Percentiles rank a stretch among this genome's conserved stretches.
phyloP scores from a whole-genome alignment of 2,888 invertebrate genomes.

The Andrena haemorrhoa region DNA sequence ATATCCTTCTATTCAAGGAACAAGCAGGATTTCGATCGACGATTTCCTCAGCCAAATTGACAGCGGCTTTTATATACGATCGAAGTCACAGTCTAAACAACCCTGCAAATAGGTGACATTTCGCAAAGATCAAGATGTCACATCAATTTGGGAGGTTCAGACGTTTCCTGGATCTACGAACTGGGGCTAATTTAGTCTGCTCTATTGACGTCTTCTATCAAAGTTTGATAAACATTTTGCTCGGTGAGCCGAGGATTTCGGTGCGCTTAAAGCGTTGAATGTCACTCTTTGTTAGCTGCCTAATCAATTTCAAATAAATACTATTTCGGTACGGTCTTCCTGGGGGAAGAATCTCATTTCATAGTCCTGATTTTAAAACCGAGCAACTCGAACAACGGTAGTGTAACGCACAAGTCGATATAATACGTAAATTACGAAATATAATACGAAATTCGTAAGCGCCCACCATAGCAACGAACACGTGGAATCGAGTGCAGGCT shows the following conservation, averaged over 20 bases:
- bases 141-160: conserved; percentile 45
- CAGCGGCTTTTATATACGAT: not conserved
- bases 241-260: conserved; percentile 17
- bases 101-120: conserved; percentile 61
- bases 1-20: conserved; percentile 15
- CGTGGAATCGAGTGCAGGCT: not conserved
- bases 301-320: conserved; percentile 2
- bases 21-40: not conserved
- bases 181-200: conserved; percentile 41
- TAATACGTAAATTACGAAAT: no score
- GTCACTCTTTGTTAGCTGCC: conserved; percentile 4
- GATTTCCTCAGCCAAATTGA: conserved; percentile 32
- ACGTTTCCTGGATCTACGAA: conserved; percentile 31
- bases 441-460: not conserved
- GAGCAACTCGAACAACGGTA: no score
- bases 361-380: no score
- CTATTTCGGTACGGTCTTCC: not conserved
- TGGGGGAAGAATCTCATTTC: no score
- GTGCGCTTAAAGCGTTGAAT: not conserved
- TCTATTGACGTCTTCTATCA: conserved; percentile 34
- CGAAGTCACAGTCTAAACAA: conserved; percentile 39
- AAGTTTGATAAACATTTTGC: conserved; percentile 56
- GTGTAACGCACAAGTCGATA: not conserved
- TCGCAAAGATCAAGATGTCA: conserved; percentile 51
- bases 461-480: not conserved